Evolutionary conservation across 1,140 invertebrate species (phyloP), one percentile per base, ranked within the genome.

Genomic region (Euura lappo): DNA sequence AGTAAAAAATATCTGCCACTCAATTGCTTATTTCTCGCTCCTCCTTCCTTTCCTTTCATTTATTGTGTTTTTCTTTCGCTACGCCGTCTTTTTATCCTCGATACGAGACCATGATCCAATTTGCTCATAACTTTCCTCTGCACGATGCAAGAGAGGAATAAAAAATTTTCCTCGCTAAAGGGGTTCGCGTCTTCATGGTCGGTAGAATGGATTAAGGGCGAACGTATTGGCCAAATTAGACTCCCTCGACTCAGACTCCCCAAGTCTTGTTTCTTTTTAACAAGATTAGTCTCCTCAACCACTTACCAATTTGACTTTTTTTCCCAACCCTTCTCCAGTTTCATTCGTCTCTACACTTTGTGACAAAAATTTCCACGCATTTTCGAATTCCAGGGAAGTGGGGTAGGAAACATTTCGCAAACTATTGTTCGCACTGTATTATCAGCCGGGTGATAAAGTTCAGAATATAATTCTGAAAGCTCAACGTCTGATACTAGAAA

Each of bases 21-120:
- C 13, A 60, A 60, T 60, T 60, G 51, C 51, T n/a, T 60, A 60
- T 60, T 60, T 60, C 13, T 60, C 13, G 51, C 51, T 60, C 51
- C 3, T 60, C 51, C 3, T n/a, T 60, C 11, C 47, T 51, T 11
- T 11, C 47, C 47, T 11, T 51, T 11, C 47, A 51, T 51, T 51
- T 51, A 11, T n/a, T n/a, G 4, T 60, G 51, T 60, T 60, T 60
- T n/a, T n/a, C 3, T n/a, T 60, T 60, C 51, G 13, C 2, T 6
- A 8, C 3, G 51, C 10, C 51, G 6, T 60, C 13, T 60, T 60
- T 60, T 28, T 28, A 28, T 28, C 28, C 28, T 28, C 28, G 28
- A 60, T 60, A 8, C 8, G 51, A n/a, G 51, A 60, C 51, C 51
- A n/a, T 60, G 51, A 60, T n/a, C 51, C 51, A 60, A 60, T 60